Evolutionary conservation across 2,113 vertebrate species (phyloP).

Genomic region (Circaetus gallicus): DNA sequence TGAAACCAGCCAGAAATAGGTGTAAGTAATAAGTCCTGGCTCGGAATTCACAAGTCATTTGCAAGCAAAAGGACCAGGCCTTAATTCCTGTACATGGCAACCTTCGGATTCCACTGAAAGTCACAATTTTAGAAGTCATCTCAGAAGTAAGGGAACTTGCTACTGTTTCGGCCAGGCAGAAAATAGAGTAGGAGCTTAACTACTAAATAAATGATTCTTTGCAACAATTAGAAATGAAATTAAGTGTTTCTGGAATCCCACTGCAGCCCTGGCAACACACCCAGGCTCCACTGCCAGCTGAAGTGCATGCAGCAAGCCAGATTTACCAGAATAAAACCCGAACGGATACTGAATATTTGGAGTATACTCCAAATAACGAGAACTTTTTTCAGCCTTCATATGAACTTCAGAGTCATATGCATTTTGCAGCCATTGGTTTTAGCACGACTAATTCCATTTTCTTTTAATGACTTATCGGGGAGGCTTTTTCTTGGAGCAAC

Average conservation of each 20-base stretch:
- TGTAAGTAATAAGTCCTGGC: background rate
- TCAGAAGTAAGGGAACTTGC: background rate
- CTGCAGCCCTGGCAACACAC: background rate
- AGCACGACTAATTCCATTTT: constrained; percentile 6
- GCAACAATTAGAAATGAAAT: constrained; percentile 37
- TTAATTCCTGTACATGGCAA: background rate
- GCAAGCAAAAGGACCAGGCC: background rate
- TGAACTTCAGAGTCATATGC: background rate
- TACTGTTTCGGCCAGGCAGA: background rate
- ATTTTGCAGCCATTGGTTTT: background rate
- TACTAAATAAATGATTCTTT: constrained; percentile 12
- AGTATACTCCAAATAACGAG: background rate
- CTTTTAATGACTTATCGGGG: background rate
- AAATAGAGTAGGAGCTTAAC: background rate
- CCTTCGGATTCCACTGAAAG: background rate
- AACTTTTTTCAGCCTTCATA: background rate
- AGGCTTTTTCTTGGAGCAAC: background rate
- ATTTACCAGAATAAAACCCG: background rate
- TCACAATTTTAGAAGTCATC: background rate
- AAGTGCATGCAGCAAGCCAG: background rate
- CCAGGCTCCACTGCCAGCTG: background rate
- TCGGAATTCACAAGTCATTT: background rate
- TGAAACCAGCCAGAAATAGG: background rate
- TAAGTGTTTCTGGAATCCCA: constrained; percentile 26
- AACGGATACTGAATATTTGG: background rate